phyloP scores from a whole-genome alignment of 23 tunicate species.

The Ciona savignyi region DNA sequence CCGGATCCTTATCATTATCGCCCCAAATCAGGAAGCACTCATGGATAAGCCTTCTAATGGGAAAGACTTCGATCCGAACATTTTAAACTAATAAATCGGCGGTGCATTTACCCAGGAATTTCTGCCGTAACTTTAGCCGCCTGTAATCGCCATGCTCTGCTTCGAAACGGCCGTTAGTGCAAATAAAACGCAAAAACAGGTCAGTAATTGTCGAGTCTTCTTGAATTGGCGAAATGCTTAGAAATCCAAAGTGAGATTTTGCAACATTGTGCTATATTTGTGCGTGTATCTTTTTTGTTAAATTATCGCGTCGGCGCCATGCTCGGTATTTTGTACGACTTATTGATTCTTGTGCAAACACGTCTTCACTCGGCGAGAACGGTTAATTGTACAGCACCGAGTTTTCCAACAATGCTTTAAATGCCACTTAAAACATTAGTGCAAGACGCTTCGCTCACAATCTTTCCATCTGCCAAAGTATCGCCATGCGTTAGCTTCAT shows the following conservation, averaged over 20 bases:
- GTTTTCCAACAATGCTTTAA: background rate
- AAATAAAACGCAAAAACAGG: background rate
- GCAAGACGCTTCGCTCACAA: background rate
- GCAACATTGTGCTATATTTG: background rate
- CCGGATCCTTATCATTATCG: background rate
- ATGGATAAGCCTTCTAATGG: background rate
- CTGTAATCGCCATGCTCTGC: background rate
- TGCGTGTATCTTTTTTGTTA: background rate
- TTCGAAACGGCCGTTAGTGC: background rate
- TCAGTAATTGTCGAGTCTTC: background rate
- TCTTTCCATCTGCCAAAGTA: background rate
- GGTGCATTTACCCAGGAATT: background rate
- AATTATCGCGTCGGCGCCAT: too few relatives aligned
- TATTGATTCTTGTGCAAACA: background rate
- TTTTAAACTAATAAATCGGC: background rate
- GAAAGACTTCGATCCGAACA: background rate
- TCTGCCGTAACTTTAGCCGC: constrained; percentile 1
- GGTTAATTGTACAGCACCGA: background rate
- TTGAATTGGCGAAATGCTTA: background rate
- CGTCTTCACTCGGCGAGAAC: background rate
- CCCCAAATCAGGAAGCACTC: background rate
- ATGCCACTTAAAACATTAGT: background rate
- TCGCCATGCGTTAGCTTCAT: background rate
- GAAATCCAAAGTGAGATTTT: background rate
- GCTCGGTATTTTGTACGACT: background rate